Conservation (phyloP, 2,888 invertebrate species). For the Epinotia demarniana region DNA sequence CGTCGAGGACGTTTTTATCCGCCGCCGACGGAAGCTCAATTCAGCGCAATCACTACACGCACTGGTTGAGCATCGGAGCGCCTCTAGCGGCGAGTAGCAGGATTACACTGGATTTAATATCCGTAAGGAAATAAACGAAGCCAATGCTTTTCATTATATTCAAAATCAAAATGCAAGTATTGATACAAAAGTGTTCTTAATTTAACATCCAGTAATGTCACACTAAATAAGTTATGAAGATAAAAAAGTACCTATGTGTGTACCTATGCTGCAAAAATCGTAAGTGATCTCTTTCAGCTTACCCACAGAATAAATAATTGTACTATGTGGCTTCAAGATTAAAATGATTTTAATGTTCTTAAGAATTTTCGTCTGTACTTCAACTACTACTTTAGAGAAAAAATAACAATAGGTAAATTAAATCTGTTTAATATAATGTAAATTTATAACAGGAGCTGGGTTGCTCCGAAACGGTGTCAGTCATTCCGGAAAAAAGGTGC, state of each 20-base stretch:
- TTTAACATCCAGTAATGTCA: too few species aligned
- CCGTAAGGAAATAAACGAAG: not conserved
- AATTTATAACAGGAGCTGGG: not conserved
- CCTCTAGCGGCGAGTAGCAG: slow-evolving; percentile 43
- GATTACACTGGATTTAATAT: slow-evolving; percentile 18
- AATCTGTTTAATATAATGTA: not conserved
- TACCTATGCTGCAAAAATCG: not conserved
- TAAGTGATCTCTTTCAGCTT: too few species aligned
- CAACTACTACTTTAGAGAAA: too few species aligned
- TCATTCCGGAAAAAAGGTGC: not conserved
- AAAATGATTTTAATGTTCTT: not conserved
- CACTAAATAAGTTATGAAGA: not conserved
- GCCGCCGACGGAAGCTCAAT: slow-evolving; percentile 49
- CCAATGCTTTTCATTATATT: too few species aligned
- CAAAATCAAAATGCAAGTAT: not conserved
- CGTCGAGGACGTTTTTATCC: slow-evolving; percentile 50
- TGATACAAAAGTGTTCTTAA: not conserved
- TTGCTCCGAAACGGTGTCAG: not conserved
- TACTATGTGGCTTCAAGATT: not conserved
- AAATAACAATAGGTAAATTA: too few species aligned
- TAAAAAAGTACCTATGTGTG: not conserved
- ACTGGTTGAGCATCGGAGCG: slow-evolving; percentile 41
- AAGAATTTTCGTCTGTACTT: too few species aligned
- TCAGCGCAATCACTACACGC: slow-evolving; percentile 49
- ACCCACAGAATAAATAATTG: too few species aligned